Conservation (phyloP, 2,113 vertebrate genomes). For the Pelecanus crispus region DNA sequence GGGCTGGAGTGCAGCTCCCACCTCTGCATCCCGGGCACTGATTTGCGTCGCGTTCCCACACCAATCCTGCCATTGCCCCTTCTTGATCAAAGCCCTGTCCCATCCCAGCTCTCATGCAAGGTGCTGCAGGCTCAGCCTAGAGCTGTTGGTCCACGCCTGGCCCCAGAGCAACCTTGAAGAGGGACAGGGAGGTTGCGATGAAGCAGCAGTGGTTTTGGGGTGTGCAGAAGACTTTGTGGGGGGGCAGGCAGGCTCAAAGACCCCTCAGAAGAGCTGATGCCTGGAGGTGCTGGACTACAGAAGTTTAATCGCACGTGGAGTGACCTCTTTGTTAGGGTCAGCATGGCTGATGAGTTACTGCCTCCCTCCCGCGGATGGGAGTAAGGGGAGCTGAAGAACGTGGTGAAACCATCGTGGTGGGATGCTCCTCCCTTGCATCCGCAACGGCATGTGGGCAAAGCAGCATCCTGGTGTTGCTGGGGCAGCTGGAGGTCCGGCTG, state of each 20-base stretch:
- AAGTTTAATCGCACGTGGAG: background rate
- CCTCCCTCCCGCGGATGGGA: accelerated
- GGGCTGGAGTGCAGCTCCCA: background rate
- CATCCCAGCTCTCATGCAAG: accelerated
- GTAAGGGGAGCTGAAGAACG: accelerated
- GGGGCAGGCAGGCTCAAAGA: background rate
- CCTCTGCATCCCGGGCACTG: background rate
- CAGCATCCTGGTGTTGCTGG: background rate
- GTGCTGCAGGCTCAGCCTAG: background rate
- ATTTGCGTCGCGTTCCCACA: accelerated
- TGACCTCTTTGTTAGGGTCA: accelerated
- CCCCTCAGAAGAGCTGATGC: background rate
- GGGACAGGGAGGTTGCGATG: background rate
- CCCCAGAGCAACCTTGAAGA: accelerated
- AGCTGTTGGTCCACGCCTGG: background rate
- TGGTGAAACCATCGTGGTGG: background rate
- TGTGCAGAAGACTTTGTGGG: background rate
- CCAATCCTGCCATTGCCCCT: accelerated
- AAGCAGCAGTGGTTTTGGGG: background rate
- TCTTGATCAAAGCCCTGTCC: background rate
- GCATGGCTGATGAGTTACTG: accelerated
- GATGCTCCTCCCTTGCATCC: background rate
- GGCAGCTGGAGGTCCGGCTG: background rate
- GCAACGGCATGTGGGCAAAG: accelerated
- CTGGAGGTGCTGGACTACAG: background rate